A percentile compares a stretch with the other conserved stretches of the same genome.
These are phyloP conservation scores for Chauna torquata DNA, from an alignment of 2,113 vertebrate species.

Conservation along the genomic window DNA sequence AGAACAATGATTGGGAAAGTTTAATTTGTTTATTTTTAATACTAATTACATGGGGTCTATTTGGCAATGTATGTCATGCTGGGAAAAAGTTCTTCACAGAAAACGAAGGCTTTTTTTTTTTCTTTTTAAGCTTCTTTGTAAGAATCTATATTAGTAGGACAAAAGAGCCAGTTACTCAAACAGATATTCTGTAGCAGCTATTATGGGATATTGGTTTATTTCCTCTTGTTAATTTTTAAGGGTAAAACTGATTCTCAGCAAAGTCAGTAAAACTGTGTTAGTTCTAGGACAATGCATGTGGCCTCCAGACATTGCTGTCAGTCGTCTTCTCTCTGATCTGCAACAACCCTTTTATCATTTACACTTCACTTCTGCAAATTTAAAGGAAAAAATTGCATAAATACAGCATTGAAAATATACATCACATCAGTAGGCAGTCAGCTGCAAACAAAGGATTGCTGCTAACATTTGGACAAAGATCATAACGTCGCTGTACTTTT, in stretches of 20 bases:
- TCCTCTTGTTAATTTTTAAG: conserved; percentile 19
- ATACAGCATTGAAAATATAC: neutral
- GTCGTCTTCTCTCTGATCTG: conserved; percentile 40
- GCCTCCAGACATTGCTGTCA: conserved; percentile 48
- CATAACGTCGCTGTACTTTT: accelerated
- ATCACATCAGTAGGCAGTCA: neutral
- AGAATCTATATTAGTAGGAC: neutral
- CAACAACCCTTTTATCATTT: conserved; percentile 50
- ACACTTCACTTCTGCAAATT: conserved; percentile 17
- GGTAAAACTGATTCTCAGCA: neutral
- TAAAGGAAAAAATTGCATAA: conserved; percentile 9
- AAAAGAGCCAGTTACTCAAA: neutral
- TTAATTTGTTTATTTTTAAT: neutral
- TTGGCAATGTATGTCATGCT: neutral
- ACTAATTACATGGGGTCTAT: neutral
- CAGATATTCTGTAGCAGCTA: neutral
- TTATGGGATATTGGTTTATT: neutral
- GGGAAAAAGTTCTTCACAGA: neutral
- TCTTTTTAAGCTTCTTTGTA: neutral
- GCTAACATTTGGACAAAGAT: neutral
- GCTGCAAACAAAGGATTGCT: neutral
- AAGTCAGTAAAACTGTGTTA: neutral
- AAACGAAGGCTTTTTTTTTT: neutral
- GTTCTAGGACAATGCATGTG: conserved; percentile 1
- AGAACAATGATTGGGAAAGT: neutral